A percentile compares a stretch with the other conserved stretches of the same genome.
Evolutionary conservation across 2,888 invertebrate genomes (phyloP).

Genomic region (Coremacera marginata): DNA sequence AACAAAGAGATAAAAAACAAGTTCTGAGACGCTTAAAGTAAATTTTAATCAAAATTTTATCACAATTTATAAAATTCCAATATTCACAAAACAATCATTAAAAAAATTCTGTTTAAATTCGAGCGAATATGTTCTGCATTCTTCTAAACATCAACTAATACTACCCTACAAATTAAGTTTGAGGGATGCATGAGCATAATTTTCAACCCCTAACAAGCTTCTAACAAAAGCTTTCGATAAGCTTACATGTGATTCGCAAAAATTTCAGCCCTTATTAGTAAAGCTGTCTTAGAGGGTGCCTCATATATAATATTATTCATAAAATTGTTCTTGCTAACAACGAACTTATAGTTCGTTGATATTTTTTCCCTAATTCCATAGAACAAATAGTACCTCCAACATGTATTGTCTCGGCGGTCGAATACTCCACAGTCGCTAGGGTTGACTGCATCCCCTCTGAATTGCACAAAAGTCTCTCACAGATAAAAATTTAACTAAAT

Average conservation of each 20-base stretch:
- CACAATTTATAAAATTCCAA: too few relatives aligned
- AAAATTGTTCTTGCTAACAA: background rate
- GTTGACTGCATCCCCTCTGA: constrained; percentile 41
- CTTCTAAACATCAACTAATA: too few relatives aligned
- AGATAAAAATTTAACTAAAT: constrained; percentile 14
- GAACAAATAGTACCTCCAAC: background rate
- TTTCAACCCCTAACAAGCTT: too few relatives aligned
- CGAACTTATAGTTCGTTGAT: background rate
- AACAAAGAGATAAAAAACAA: too few relatives aligned
- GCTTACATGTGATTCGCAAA: background rate
- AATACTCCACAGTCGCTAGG: constrained; percentile 38
- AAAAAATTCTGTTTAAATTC: too few relatives aligned
- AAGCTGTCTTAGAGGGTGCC: background rate
- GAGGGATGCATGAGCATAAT: too few relatives aligned
- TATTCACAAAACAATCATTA: too few relatives aligned
- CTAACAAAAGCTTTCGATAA: too few relatives aligned
- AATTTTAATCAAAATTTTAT: too few relatives aligned
- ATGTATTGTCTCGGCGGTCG: constrained; percentile 26
- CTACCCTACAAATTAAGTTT: too few relatives aligned
- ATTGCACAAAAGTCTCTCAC: constrained; percentile 37
- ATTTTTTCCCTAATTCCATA: background rate
- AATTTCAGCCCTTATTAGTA: background rate
- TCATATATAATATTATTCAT: background rate
- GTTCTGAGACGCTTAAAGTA: too few relatives aligned
- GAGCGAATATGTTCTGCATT: too few relatives aligned